Percentiles rank a stretch among this genome's conserved stretches.
Conservation (phyloP, 2,888 invertebrate genomes). For the Tridacna crocea region DNA sequence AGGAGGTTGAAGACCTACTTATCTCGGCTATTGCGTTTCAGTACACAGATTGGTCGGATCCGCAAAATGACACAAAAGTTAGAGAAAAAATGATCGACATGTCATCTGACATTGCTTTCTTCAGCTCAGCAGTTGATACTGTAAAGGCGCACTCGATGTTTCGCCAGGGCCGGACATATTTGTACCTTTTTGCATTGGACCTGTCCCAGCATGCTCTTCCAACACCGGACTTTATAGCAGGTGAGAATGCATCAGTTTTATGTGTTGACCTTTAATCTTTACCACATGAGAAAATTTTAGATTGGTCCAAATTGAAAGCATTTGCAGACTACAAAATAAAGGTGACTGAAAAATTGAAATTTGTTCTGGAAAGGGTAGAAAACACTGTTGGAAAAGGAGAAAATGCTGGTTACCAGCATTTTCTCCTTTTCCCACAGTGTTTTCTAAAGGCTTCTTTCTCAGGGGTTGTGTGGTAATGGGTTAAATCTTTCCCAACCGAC, state of each 20-base stretch:
- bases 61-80: constrained; percentile 88
- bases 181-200: constrained; percentile 68
- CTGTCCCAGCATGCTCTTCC: constrained; percentile 42
- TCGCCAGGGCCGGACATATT: constrained; percentile 45
- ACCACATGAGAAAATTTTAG: too few relatives aligned
- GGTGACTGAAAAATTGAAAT: too few relatives aligned
- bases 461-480: too few relatives aligned
- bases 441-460: background rate
- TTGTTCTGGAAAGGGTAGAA: too few relatives aligned
- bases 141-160: constrained; percentile 91
- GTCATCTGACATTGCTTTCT: constrained; percentile 97
- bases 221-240: constrained; percentile 23
- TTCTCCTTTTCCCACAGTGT: background rate
- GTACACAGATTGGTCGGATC: constrained; percentile 44
- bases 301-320: too few relatives aligned
- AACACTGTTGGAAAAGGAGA: background rate
- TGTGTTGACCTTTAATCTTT: background rate
- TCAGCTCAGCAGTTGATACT: constrained; percentile 95
- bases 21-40: constrained; percentile 29
- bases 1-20: constrained; percentile 1
- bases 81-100: constrained; percentile 95
- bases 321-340: too few relatives aligned
- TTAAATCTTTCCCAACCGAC: background rate
- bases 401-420: background rate
- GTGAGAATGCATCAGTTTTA: background rate